Conservation (phyloP, 2,888 invertebrate species). For the Thumatha senex region DNA sequence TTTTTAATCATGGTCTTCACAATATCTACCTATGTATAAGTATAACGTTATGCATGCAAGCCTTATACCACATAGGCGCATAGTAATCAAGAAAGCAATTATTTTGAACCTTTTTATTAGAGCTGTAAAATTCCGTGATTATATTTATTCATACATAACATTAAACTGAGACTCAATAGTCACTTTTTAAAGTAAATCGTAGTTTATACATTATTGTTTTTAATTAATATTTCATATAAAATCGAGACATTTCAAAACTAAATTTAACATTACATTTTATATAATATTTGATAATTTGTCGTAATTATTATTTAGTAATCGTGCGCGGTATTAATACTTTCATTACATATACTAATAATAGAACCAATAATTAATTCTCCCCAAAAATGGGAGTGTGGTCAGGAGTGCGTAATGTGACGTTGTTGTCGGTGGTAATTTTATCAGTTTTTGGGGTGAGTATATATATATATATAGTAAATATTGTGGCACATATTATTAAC, state of each 20-base stretch:
- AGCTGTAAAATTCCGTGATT: neutral
- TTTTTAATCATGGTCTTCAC: too few species aligned
- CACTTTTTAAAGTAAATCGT: neutral
- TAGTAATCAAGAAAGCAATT: slow-evolving; percentile 16
- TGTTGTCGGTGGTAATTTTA: slow-evolving; percentile 30
- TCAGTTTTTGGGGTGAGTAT: slow-evolving; percentile 39
- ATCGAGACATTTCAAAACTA: too few species aligned
- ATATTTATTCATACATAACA: neutral
- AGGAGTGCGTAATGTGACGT: slow-evolving; percentile 21
- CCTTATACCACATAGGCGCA: too few species aligned
- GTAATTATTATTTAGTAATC: too few species aligned
- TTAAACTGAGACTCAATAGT: neutral
- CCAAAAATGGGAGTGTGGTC: slow-evolving; percentile 32
- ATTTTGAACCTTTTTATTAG: slow-evolving; percentile 4
- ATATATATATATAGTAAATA: too few species aligned
- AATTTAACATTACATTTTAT: too few species aligned
- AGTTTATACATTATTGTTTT: neutral
- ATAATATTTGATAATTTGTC: too few species aligned
- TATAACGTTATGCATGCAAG: neutral
- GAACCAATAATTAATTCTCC: too few species aligned
- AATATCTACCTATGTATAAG: too few species aligned
- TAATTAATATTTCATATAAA: neutral
- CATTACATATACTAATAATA: neutral
- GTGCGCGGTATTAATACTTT: too few species aligned
- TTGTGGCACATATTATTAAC: too few species aligned